Percentiles rank a stretch among this genome's conserved stretches.
phyloP scores from a whole-genome alignment of 92 coral and sea anemone species.

The Porites lobata region DNA sequence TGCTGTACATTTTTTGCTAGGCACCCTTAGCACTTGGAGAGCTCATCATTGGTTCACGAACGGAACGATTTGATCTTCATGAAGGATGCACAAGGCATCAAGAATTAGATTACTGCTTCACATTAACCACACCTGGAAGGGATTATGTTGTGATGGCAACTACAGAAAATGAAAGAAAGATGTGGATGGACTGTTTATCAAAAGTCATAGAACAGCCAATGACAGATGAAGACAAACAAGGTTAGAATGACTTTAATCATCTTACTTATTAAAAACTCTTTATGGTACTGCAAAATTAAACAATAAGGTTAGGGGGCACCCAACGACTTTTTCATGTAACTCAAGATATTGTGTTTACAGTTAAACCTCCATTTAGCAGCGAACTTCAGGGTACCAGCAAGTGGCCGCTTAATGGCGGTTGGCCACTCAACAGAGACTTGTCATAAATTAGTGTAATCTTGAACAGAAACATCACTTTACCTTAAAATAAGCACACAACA shows the following conservation, averaged over 20 bases:
- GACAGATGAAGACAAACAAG: slow-evolving; percentile 86
- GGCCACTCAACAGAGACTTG: no score
- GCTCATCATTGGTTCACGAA: slow-evolving; percentile 81
- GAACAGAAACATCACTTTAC: no score
- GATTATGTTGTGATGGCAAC: slow-evolving; percentile 79
- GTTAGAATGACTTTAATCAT: slow-evolving; percentile 22
- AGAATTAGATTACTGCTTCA: slow-evolving; percentile 77
- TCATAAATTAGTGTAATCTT: no score
- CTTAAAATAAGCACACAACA: no score
- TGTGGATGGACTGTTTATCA: slow-evolving; percentile 84
- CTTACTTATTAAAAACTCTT: no score
- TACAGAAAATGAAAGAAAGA: slow-evolving; percentile 88
- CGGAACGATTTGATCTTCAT: slow-evolving; percentile 78
- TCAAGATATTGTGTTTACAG: no score
- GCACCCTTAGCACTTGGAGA: slow-evolving; percentile 92
- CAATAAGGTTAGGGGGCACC: no score
- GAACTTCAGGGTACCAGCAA: no score
- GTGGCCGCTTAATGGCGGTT: no score
- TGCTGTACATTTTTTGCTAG: slow-evolving; percentile 42
- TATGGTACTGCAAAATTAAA: no score
- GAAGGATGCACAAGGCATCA: slow-evolving; percentile 73
- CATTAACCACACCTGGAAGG: slow-evolving; percentile 81
- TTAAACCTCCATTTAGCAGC: no score
- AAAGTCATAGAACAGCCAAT: slow-evolving; percentile 68
- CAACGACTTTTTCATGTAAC: no score